phyloP scores from a whole-genome alignment of 2,113 vertebrate species.

The Notothenia coriiceps region DNA sequence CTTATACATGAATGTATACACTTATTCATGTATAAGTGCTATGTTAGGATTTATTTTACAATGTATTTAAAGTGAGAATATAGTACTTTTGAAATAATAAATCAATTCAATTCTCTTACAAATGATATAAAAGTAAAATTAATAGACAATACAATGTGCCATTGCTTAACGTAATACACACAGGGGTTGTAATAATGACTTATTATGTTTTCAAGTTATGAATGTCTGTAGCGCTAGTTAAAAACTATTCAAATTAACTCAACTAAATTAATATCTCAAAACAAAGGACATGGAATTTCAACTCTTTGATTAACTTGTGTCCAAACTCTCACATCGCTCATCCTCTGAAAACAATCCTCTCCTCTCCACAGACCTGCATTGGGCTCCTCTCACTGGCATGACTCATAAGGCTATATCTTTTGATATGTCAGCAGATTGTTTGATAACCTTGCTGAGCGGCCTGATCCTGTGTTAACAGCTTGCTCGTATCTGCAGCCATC shows the following conservation, averaged over 20 bases:
- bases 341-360: constrained; percentile 8
- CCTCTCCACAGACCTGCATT: background rate
- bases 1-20: no score
- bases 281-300: no score
- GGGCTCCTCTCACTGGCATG: constrained; percentile 11
- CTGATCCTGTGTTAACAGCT: constrained; percentile 64
- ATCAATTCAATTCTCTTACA: no score
- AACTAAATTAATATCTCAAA: background rate
- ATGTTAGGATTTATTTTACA: no score
- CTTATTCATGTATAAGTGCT: no score
- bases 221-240: background rate
- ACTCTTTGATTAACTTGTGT: background rate
- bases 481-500: constrained; percentile 68
- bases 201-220: background rate
- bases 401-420: constrained; percentile 38
- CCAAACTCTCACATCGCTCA: background rate
- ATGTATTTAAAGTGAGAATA: background rate
- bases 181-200: background rate
- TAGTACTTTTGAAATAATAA: background rate
- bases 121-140: background rate
- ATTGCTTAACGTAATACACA: background rate
- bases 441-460: constrained; percentile 58
- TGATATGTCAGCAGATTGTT: constrained; percentile 47
- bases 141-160: background rate
- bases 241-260: no score